Percentiles rank a stretch among this genome's conserved stretches.
Evolutionary conservation across 2,797 vertebrate species (phyloP).

Genomic region (Esox masquinongy): DNA sequence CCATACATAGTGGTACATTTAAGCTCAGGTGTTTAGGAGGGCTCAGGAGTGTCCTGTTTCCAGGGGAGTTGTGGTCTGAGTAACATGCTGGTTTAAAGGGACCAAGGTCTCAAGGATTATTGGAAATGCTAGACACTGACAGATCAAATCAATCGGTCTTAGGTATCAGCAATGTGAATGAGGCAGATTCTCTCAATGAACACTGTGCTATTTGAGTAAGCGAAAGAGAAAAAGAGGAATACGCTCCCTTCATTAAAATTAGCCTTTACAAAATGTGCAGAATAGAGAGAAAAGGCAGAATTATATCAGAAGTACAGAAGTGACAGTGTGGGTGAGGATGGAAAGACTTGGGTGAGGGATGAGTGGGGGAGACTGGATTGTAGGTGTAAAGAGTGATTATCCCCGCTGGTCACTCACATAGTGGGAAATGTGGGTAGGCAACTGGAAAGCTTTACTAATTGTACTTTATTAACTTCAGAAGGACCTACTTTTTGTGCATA

Average conservation of each 20-base stretch:
- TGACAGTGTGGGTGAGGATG: conserved; percentile 29
- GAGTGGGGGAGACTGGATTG: not conserved
- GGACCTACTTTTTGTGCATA: not conserved
- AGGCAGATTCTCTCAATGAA: not conserved
- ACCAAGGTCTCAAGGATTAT: too few relatives aligned
- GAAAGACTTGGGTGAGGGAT: not conserved
- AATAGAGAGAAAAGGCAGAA: not conserved
- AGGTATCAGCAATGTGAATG: not conserved
- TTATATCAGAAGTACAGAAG: not conserved
- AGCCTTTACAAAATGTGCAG: not conserved
- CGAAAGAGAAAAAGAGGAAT: not conserved
- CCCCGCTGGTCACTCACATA: not conserved
- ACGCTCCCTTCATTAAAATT: not conserved
- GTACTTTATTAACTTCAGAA: not conserved
- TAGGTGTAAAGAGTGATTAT: not conserved
- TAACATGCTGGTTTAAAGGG: too few relatives aligned
- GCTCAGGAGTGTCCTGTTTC: not conserved
- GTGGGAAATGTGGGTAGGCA: not conserved
- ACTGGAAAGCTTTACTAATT: not conserved
- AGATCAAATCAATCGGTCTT: not conserved
- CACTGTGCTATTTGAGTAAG: not conserved
- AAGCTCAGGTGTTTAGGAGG: not conserved
- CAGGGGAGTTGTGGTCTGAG: not conserved
- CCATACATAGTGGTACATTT: not conserved
- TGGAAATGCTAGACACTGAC: not conserved